Evolutionary conservation across 2,113 vertebrate species (phyloP).

Genomic region (Galbula dea): DNA sequence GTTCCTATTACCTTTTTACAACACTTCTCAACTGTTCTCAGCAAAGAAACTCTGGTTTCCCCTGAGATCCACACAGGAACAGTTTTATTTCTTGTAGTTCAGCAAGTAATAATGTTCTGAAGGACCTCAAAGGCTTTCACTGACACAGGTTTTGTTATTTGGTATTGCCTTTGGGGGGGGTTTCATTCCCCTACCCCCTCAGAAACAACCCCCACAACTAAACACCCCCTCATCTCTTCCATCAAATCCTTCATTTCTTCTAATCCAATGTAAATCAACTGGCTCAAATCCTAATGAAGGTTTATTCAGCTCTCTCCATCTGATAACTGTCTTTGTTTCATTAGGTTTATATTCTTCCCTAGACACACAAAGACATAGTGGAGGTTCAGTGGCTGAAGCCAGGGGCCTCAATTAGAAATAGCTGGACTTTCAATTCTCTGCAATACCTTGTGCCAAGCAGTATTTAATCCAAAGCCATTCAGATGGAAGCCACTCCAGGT

Average conservation of each 20-base stretch:
- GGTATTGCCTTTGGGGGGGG: background rate
- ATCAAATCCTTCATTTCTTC: slow-evolving; percentile 38
- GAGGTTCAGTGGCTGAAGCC: background rate
- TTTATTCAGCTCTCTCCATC: slow-evolving; percentile 37
- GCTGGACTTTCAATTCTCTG: background rate
- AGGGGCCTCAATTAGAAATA: background rate
- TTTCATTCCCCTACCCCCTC: background rate
- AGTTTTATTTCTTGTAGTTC: background rate
- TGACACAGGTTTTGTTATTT: background rate
- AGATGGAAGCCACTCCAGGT: background rate
- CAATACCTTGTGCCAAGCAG: background rate
- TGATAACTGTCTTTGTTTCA: slow-evolving; percentile 43
- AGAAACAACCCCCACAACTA: background rate
- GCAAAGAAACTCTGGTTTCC: slow-evolving; percentile 7
- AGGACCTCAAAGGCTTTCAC: slow-evolving; percentile 12
- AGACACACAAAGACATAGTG: slow-evolving; percentile 9
- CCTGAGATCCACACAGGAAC: background rate
- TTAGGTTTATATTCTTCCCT: slow-evolving; percentile 27
- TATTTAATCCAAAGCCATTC: background rate
- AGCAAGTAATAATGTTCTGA: slow-evolving; percentile 13
- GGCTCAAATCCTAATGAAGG: slow-evolving; percentile 29
- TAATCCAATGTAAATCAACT: slow-evolving; percentile 46
- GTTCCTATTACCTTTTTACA: slow-evolving; percentile 12
- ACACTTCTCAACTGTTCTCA: background rate
- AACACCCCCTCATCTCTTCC: background rate